Evolutionary conservation across 2,797 vertebrate species (phyloP).

Genomic region (Garrulus glandarius): DNA sequence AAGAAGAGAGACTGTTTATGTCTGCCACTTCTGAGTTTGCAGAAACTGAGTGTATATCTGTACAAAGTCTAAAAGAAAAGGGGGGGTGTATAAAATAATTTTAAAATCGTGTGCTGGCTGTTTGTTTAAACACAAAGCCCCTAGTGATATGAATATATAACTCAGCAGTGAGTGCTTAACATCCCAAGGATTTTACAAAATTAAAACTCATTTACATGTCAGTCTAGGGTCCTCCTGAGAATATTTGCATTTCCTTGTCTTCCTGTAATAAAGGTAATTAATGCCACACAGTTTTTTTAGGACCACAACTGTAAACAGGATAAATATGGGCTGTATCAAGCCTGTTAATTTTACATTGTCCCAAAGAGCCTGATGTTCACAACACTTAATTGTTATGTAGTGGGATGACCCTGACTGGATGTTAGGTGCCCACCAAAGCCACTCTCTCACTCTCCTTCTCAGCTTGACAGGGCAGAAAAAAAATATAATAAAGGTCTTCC

Average conservation of each 20-base stretch:
- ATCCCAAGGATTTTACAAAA: background rate
- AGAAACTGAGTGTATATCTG: background rate
- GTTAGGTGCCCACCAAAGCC: background rate
- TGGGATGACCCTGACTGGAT: background rate
- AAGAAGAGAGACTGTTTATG: background rate
- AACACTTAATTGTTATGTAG: background rate
- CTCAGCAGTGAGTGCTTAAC: background rate
- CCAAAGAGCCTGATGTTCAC: background rate
- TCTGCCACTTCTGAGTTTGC: background rate
- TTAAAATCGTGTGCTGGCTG: background rate
- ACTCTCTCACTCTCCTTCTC: background rate
- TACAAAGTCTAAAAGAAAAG: background rate
- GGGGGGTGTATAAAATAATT: background rate
- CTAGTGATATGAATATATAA: background rate
- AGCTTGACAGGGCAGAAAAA: background rate
- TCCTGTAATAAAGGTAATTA: conserved; percentile 48
- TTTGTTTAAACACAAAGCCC: background rate
- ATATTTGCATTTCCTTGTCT: conserved; percentile 15
- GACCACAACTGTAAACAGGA: background rate
- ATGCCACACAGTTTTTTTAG: background rate
- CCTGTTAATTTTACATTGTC: background rate
- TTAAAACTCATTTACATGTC: background rate
- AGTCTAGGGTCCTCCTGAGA: conserved; percentile 2
- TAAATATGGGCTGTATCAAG: background rate
- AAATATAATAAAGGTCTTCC: background rate